Base-by-base conservation (phyloP, 2,797 vertebrate genomes). In the Sphenopsis melanotis region DNA sequence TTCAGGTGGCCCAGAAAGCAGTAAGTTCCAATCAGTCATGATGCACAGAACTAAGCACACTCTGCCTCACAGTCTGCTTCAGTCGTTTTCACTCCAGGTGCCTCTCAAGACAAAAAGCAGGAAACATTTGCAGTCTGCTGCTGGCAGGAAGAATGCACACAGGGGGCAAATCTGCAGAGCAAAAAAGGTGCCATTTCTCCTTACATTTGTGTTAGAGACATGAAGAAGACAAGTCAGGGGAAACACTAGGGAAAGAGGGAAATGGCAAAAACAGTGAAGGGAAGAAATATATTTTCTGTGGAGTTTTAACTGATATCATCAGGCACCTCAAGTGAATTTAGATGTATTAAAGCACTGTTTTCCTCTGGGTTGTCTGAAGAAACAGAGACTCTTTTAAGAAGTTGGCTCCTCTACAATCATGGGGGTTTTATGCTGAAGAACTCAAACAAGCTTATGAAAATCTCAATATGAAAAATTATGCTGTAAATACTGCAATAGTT, bases 401-500 rank as follows among this genome's bases (percentile, higher is more conserved):
- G 74, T 23, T 37, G 52, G 59, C 37, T 91, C 55, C 59, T 88
- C 70, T 84, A 39, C 53, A 93, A 76, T 79, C 27, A 74, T 5
- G 30, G 52, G 52, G 21, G 14, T 44, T 95, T 92, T 57, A 91
- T 70, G 79, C 27, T n/a, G 18, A 88, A 59, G 60, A 94, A 89
- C 69, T 93, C 92, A 80, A 94, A 93, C 46, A 89, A 76, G 52
- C 44, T 88, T 69, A 63, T 82, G 56, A 30, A 96, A 90, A 92
- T 89, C 71, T 69, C 87, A 86, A 0, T 64, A 88, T 64, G 60
- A 96, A 86, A 89, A 94, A 91, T 52, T 36, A 83, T 42, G 34
- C 66, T 87, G 74, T 69, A 91, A 90, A 93, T 88, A 72, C 63
- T 66, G 29, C 50, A 91, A 90, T 10, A 79, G 83, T 70, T 83